Conservation (phyloP, 2,797 vertebrate species). For the Eremophila alpestris region DNA sequence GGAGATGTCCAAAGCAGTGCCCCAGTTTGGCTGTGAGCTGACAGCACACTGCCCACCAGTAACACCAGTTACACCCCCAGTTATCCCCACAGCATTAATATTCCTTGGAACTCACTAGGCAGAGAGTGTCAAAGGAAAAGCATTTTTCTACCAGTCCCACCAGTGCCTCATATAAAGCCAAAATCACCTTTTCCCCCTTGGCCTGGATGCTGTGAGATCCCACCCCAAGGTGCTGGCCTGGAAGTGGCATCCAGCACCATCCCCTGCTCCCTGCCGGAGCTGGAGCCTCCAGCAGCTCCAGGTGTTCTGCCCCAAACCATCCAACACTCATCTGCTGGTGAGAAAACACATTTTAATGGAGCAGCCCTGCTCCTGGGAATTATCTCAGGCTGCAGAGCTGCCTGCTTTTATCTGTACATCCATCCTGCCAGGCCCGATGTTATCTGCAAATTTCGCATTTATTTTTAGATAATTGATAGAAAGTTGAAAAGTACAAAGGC, state of each 20-base stretch:
- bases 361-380: not conserved
- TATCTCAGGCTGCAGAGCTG: not conserved
- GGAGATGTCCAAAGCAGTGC: not conserved
- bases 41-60: not conserved
- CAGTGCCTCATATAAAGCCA: not conserved
- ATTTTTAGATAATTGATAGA: slow-evolving; percentile 47
- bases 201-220: not conserved
- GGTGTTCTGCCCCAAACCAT: not conserved
- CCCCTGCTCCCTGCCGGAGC: not conserved
- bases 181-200: not conserved
- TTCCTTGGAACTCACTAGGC: not conserved
- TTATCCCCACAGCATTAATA: not conserved
- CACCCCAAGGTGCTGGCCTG: not conserved
- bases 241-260: not conserved
- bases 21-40: not conserved
- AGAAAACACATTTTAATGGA: slow-evolving; percentile 49
- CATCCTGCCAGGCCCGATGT: not conserved
- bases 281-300: not conserved
- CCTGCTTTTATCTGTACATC: slow-evolving; percentile 22
- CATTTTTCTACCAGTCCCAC: not conserved
- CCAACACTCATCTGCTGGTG: slow-evolving; percentile 12
- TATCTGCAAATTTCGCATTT: slow-evolving; percentile 16
- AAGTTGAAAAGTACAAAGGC: slow-evolving; percentile 48
- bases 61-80: not conserved
- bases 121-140: not conserved